Base-by-base conservation (phyloP, 1,140 invertebrate genomes). In the Paramacrobiotus metropolitanus region DNA sequence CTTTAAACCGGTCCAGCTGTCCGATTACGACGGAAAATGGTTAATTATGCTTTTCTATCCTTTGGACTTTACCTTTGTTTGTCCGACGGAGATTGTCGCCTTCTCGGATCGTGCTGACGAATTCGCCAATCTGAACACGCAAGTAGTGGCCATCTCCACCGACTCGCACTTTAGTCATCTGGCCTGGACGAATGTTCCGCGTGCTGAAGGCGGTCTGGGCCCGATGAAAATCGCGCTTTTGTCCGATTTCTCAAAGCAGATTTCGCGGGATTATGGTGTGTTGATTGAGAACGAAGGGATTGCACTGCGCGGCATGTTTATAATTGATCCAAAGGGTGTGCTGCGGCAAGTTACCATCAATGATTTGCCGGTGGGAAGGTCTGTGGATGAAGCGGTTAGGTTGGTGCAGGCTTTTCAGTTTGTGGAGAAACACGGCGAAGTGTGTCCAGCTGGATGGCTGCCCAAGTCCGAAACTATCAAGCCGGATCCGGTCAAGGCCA, bases 1-100 rank as follows among this genome's bases (percentile, higher is more conserved):
- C 62, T 79, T 81, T 65, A 78, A 80, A 64, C 74, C 77, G 34
- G 74, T 81, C 31, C 73, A 74, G 62, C 66, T 80, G 15, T 44
- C 69, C 20, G 78, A 81, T 68, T 81, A 73, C 69, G 73, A 71
- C 62, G 79, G 78, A 28, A 80, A 80, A 76, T 81, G 80, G 69
- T 66, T 82, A 1, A 74, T 82, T 4, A 71, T 81, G 55, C 79
- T 81, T 68, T 81, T 81, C 68, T 81, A 81, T 68, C 80, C 80
- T 40, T 68, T 80, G 4, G 80, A 81, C 64, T 82, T 81, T 70
- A 92, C 87, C 1, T 94, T 93, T 71, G 89, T 92, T 1, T 93
- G 89, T 69, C 88, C 89, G 34, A 93, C 88, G n/a, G 89, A 94
- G 76, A 92, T 93, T 61, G 87, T 93, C 70, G 88, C 87, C 2